phyloP scores from a whole-genome alignment of 2,113 vertebrate genomes.

The Solenodon paradoxus region DNA sequence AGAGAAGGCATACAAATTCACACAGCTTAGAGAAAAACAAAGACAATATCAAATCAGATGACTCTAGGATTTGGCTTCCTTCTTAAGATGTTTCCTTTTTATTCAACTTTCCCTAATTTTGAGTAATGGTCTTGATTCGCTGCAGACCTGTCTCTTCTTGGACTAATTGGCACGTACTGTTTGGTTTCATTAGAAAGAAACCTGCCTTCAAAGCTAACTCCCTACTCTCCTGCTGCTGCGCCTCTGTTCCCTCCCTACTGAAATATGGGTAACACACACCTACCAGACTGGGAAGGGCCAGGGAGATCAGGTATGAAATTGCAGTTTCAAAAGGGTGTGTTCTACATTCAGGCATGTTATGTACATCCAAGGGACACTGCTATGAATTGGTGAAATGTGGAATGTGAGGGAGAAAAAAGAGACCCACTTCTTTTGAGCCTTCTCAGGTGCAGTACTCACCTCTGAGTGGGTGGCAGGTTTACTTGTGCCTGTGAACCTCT shows the following conservation, averaged over 20 bases:
- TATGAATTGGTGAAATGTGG: background rate
- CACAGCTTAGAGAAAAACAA: background rate
- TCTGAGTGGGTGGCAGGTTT: background rate
- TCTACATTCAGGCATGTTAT: fast-evolving
- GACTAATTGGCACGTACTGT: background rate
- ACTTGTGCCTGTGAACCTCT: background rate
- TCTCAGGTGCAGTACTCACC: fast-evolving
- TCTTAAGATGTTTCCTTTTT: background rate
- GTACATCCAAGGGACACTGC: too few species aligned
- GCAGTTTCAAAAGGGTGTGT: too few species aligned
- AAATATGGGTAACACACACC: background rate
- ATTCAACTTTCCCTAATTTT: background rate
- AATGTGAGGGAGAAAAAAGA: too few species aligned
- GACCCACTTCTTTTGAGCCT: too few species aligned
- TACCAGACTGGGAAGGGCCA: background rate
- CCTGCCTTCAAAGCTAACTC: background rate
- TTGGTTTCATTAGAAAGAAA: background rate
- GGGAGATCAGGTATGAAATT: fast-evolving
- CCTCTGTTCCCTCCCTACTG: background rate
- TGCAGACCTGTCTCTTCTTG: fast-evolving
- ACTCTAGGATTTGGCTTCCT: background rate
- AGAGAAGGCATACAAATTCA: background rate
- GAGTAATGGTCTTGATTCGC: fast-evolving
- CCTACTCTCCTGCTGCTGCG: background rate
- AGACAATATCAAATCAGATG: background rate